phyloP scores from a whole-genome alignment of 1,140 invertebrate genomes.

The Magallana angulata region DNA sequence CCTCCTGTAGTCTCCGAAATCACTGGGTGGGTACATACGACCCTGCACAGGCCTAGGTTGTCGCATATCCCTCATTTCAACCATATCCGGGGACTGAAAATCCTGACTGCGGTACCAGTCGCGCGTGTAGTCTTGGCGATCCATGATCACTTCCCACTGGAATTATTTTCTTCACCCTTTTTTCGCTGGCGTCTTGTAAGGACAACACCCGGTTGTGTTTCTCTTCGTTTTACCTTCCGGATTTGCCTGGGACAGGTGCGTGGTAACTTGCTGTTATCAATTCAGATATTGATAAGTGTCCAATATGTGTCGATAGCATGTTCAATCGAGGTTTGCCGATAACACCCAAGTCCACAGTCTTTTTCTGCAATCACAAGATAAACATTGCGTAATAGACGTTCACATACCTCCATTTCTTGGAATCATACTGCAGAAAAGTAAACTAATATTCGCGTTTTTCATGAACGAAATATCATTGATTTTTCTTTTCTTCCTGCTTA shows the following conservation, averaged over 20 bases:
- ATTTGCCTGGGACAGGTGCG: background rate
- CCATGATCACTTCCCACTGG: background rate
- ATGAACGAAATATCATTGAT: too few species aligned
- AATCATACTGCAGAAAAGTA: too few species aligned
- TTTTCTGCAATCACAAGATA: conserved; percentile 3
- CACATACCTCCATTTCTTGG: too few species aligned
- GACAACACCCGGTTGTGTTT: background rate
- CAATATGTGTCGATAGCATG: background rate
- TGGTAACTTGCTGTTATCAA: background rate
- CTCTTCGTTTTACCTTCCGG: background rate
- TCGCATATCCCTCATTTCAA: background rate
- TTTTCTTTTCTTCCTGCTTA: too few species aligned
- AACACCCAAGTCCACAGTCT: background rate
- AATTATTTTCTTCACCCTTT: background rate
- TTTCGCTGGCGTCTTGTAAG: background rate
- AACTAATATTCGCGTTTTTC: too few species aligned
- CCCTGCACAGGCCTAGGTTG: background rate
- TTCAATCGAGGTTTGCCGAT: background rate
- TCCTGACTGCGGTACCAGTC: conserved; percentile 25
- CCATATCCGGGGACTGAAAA: background rate
- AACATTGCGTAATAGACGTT: too few species aligned
- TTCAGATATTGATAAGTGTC: background rate
- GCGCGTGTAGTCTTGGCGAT: conserved; percentile 18
- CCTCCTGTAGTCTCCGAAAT: conserved; percentile 10
- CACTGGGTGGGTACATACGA: background rate